These are phyloP conservation scores for Nineta flava DNA, from an alignment of 2,888 invertebrate species.

Conservation along the genomic window DNA sequence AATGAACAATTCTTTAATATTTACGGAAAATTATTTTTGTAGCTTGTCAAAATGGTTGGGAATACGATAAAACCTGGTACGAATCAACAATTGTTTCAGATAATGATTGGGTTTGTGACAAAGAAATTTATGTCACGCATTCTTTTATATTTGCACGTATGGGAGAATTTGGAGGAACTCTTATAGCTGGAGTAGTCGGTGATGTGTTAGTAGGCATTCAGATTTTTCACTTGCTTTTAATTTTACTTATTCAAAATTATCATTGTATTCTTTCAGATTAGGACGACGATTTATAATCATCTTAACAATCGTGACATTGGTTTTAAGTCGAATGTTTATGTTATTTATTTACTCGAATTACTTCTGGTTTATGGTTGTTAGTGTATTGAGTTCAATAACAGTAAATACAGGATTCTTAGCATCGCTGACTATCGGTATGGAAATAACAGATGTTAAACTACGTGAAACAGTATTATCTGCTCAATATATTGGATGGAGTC, in stretches of 20 bases:
- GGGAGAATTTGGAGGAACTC: constrained; percentile 36
- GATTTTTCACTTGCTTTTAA: neutral
- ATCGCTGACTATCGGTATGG: constrained; percentile 34
- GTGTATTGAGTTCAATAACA: constrained; percentile 29
- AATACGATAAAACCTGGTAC: constrained; percentile 37
- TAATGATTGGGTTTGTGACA: constrained; percentile 39
- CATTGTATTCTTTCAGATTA: constrained; percentile 21
- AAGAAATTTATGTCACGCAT: constrained; percentile 34
- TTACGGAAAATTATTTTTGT: constrained; percentile 11
- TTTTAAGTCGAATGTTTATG: constrained; percentile 27
- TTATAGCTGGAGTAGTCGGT: constrained; percentile 38
- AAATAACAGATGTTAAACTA: constrained; percentile 32
- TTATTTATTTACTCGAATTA: constrained; percentile 26
- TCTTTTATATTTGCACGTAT: constrained; percentile 33
- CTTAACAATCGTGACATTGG: constrained; percentile 27
- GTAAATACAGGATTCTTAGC: constrained; percentile 31
- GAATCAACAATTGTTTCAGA: constrained; percentile 31
- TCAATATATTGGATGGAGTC: constrained; percentile 35
- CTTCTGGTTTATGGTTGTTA: constrained; percentile 27
- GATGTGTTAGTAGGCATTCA: constrained; percentile 31
- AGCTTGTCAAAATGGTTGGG: constrained; percentile 36
- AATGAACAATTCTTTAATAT: constrained; percentile 24
- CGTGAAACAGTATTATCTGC: constrained; percentile 32
- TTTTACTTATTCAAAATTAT: neutral
- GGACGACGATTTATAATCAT: constrained; percentile 34